Conservation (phyloP, 2,888 invertebrate species). For the Bruchidius siliquastri region DNA sequence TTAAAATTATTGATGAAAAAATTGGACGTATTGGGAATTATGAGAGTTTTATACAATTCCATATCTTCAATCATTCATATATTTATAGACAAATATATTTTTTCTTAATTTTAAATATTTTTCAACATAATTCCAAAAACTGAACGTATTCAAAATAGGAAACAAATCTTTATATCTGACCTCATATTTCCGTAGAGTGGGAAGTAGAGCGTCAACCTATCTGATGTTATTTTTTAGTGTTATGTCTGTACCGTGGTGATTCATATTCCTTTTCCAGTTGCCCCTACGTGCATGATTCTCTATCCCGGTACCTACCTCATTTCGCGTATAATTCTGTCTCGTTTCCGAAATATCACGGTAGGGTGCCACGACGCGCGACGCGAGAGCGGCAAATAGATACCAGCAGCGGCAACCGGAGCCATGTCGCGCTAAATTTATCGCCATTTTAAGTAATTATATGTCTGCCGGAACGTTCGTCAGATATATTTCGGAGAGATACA, state of each 20-base stretch:
- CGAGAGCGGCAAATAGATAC: background rate
- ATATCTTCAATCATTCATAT: too few relatives aligned
- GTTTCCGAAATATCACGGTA: slow-evolving; percentile 21
- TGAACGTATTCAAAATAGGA: too few relatives aligned
- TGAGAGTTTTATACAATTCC: too few relatives aligned
- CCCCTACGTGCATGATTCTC: background rate
- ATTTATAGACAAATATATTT: too few relatives aligned
- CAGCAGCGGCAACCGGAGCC: background rate
- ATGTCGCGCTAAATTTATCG: background rate
- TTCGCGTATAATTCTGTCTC: slow-evolving; percentile 21
- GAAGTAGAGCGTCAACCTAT: too few relatives aligned
- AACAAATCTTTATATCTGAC: too few relatives aligned
- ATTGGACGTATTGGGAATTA: too few relatives aligned
- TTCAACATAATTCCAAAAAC: too few relatives aligned
- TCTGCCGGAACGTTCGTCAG: background rate
- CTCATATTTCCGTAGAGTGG: too few relatives aligned
- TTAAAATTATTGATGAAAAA: too few relatives aligned
- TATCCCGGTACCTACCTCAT: slow-evolving; percentile 13
- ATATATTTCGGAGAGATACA: background rate
- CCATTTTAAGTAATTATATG: background rate
- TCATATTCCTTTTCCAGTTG: background rate
- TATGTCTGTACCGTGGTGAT: background rate
- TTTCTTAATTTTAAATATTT: too few relatives aligned
- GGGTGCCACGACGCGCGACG: slow-evolving; percentile 2
- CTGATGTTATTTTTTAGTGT: background rate